Percentiles rank a stretch among this genome's conserved stretches.
phyloP scores from a whole-genome alignment of 2,888 invertebrate genomes.

The Linyphia triangularis region DNA sequence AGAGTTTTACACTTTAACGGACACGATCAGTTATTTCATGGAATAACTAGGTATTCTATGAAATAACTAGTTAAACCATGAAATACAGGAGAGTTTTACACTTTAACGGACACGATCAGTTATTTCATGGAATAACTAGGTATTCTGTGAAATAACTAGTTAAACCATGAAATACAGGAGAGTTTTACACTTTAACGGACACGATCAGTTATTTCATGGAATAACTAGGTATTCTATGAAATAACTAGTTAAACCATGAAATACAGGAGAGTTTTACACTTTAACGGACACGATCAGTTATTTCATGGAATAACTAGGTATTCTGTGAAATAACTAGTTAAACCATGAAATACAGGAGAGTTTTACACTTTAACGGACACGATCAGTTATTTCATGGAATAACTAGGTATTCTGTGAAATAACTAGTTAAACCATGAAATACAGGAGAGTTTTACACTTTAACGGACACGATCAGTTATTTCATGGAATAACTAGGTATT shows the following conservation, averaged over 20 bases:
- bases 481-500: conserved; percentile 68
- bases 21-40: conserved; percentile 71
- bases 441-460: conserved; percentile 65
- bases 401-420: conserved; percentile 66
- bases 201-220: conserved; percentile 63
- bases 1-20: conserved; percentile 69
- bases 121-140: conserved; percentile 67
- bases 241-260: conserved; percentile 69
- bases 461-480: conserved; percentile 71
- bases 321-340: conserved; percentile 61
- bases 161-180: conserved; percentile 61
- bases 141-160: conserved; percentile 64
- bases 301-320: conserved; percentile 61
- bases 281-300: conserved; percentile 68
- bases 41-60: conserved; percentile 60
- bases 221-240: conserved; percentile 67
- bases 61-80: conserved; percentile 53
- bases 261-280: conserved; percentile 66
- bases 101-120: conserved; percentile 64
- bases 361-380: conserved; percentile 67
- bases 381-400: conserved; percentile 65
- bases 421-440: conserved; percentile 64
- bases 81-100: conserved; percentile 62
- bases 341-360: conserved; percentile 68
- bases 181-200: conserved; percentile 63